Base-by-base conservation (phyloP, 2,113 vertebrate species). In the Pelecanoides urinatrix region DNA sequence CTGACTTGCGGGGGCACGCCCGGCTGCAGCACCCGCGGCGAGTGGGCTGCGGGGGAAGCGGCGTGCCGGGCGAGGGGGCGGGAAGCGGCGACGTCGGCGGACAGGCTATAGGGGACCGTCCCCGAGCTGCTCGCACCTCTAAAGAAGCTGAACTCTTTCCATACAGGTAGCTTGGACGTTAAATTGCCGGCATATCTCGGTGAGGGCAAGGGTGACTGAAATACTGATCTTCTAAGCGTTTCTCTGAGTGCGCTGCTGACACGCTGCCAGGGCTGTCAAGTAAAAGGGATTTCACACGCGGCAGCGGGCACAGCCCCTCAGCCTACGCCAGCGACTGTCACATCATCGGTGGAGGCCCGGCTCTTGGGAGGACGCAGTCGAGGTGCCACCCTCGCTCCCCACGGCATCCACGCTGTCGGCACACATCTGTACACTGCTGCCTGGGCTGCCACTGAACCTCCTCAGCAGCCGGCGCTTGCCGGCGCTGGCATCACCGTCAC, bases 191-290 rank as follows among this genome's bases (percentile, higher is more conserved):
- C 6, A 30, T 7, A 2, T 47, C 17, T 21, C 14, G 44, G 36
- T 34, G 30, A 44, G 86, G 36, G 20, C 71, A 32, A 16, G 40
- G 53, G 40, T n/a, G 40, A 9, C 75, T 7, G 65, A 29, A 45
- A 22, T 13, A 4, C 5, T 9, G 1, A 4, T 17, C 34, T 34
- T 9, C 7, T 2, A 0, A 17, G 66, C 72, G 38, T 27, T 79
- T 23, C 42, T 36, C 14, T 40, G 22, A 2, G 42, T 13, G 25
- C 26, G 8, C 32, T 11, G 63, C 42, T 18, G 85, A 9, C 56
- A 3, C 22, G 22, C 36, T 32, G 78, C 44, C 63, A 7, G 58
- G 8, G 83, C 74, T 34, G 38, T 44, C 78, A 56, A n/a, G 82
- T 11, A 40, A 11, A 6, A 19, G 50, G 30, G 56, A 5, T n/a